phyloP scores from a whole-genome alignment of 2,888 invertebrate genomes.

The Dendrolimus houi region DNA sequence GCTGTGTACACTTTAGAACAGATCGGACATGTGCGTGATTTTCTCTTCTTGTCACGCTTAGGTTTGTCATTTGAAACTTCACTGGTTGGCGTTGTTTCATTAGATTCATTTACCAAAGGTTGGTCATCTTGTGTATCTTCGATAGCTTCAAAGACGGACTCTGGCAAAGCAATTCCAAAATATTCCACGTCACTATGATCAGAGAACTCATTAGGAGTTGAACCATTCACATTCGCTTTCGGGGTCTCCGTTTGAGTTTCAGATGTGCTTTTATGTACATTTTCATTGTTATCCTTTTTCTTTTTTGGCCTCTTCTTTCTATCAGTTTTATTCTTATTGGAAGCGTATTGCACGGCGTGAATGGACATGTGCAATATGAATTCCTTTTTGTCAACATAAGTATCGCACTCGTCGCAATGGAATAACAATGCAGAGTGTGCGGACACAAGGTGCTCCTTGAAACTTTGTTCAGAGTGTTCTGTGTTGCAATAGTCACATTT shows the following conservation, averaged over 20 bases:
- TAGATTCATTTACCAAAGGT: not conserved
- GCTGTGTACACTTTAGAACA: constrained; percentile 64
- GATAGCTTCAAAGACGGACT: constrained; percentile 46
- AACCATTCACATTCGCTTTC: not conserved
- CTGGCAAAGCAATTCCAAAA: constrained; percentile 36
- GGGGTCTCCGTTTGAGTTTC: not conserved
- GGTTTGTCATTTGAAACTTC: constrained; percentile 2
- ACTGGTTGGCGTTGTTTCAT: not conserved
- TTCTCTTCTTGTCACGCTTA: constrained; percentile 19
- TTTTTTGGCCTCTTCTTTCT: constrained; percentile 1
- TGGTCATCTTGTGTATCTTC: constrained; percentile 40
- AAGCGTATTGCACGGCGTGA: constrained; percentile 35
- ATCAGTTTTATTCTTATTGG: constrained; percentile 3
- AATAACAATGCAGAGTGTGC: constrained; percentile 44
- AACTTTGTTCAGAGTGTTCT: constrained; percentile 10
- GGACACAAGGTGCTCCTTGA: constrained; percentile 35
- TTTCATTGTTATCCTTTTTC: constrained; percentile 4
- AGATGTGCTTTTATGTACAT: not conserved
- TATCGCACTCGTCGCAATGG: constrained; percentile 55
- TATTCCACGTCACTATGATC: constrained; percentile 39
- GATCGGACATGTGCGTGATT: constrained; percentile 52
- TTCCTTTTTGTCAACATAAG: constrained; percentile 38
- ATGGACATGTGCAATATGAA: constrained; percentile 51
- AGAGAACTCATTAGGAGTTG: constrained; percentile 29
- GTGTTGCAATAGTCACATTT: constrained; percentile 31